Evolutionary conservation across 2,797 vertebrate genomes (phyloP).

Genomic region (Diplodus sargus): DNA sequence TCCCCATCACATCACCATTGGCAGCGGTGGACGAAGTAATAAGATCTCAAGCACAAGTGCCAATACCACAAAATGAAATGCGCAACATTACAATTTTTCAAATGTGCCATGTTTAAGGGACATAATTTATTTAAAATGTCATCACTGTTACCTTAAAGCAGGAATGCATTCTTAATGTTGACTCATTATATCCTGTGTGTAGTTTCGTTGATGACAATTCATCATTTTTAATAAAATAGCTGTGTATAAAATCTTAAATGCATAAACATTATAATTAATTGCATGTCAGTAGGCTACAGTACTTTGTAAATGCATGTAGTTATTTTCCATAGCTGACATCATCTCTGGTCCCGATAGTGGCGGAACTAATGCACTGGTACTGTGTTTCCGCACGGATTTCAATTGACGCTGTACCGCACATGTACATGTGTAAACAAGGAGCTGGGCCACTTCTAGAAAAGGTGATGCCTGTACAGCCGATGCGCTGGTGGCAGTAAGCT

Average conservation of each 20-base stretch:
- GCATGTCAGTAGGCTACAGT: too few relatives aligned
- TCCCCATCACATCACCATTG: neutral
- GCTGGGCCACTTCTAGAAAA: accelerated
- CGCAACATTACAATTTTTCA: neutral
- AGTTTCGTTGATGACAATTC: neutral
- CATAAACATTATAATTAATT: too few relatives aligned
- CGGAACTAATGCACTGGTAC: neutral
- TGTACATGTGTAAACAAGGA: constrained; percentile 64
- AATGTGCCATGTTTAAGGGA: neutral
- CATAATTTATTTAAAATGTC: neutral
- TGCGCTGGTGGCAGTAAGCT: accelerated
- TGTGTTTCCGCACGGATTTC: constrained; percentile 58
- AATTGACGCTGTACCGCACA: neutral
- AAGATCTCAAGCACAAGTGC: neutral
- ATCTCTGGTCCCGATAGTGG: accelerated
- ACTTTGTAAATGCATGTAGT: neutral
- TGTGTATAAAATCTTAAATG: neutral
- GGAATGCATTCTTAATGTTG: neutral
- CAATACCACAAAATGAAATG: neutral
- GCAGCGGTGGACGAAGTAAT: neutral
- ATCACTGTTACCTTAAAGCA: neutral
- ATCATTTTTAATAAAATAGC: neutral
- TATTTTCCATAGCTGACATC: neutral
- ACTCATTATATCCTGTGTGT: neutral
- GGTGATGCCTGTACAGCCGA: accelerated